Evolutionary conservation across 1,140 invertebrate genomes (phyloP).

Genomic region (Wiebesia pumilae): DNA sequence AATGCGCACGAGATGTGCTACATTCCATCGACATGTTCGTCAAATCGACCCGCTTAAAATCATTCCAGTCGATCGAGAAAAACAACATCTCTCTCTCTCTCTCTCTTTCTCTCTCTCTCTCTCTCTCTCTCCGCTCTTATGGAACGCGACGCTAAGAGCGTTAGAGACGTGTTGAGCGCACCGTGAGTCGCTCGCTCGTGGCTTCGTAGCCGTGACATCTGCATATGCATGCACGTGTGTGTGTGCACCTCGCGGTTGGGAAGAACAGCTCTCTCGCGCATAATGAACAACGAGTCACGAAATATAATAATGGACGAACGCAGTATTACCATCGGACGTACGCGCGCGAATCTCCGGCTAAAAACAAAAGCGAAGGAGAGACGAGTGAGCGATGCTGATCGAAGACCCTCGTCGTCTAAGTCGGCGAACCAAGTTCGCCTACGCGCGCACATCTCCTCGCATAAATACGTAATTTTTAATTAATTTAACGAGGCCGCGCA

Average conservation of each 20-base stretch:
- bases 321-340: background rate
- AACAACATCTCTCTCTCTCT: background rate
- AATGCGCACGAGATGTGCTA: no score
- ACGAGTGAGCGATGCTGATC: no score
- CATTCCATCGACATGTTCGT: background rate
- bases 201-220: background rate
- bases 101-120: background rate
- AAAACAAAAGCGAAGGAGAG: no score
- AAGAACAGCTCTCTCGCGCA: background rate
- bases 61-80: background rate
- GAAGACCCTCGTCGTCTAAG: no score
- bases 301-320: constrained; percentile 38
- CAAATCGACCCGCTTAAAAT: background rate
- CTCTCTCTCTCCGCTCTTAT: background rate
- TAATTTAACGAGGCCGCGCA: constrained; percentile 58
- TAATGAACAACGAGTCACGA: constrained; percentile 29
- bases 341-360: background rate
- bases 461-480: constrained; percentile 62
- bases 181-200: background rate
- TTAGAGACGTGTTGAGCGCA: no score
- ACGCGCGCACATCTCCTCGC: background rate
- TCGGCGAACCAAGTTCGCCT: no score
- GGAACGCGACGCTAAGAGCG: no score
- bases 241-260: background rate
- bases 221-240: background rate